Conservation (phyloP, 2,888 invertebrate genomes). For the Acronicta alni region DNA sequence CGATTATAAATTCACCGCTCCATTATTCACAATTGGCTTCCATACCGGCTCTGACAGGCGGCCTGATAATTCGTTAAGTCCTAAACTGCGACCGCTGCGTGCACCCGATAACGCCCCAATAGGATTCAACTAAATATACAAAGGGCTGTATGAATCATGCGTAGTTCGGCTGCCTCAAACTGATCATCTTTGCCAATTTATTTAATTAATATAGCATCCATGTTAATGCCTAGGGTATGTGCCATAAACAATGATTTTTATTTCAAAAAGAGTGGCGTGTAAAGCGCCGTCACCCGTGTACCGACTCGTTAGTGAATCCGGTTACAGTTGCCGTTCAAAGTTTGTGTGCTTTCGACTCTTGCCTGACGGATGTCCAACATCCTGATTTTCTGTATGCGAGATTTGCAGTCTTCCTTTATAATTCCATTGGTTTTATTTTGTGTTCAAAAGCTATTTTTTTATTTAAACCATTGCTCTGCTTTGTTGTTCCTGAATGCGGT, state of each 20-base stretch:
- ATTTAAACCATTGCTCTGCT: conserved; percentile 7
- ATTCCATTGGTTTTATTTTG: conserved; percentile 52
- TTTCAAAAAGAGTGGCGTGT: conserved; percentile 49
- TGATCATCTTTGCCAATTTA: conserved; percentile 20
- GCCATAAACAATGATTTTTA: conserved; percentile 56
- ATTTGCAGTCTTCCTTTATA: conserved; percentile 47
- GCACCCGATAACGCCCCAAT: conserved; percentile 81
- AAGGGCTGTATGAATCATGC: conserved; percentile 57
- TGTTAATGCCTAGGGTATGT: conserved; percentile 27
- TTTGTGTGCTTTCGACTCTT: conserved; percentile 77
- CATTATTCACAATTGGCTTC: conserved; percentile 85
- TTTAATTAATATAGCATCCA: conserved; percentile 20
- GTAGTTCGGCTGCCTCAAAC: conserved; percentile 24
- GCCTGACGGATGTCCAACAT: conserved; percentile 76
- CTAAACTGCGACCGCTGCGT: conserved; percentile 82
- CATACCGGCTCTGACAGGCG: conserved; percentile 77
- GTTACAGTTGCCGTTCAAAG: conserved; percentile 80
- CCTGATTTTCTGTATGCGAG: conserved; percentile 66
- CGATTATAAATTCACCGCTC: conserved; percentile 76
- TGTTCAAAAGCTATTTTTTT: conserved; percentile 9
- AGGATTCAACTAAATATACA: conserved; percentile 75
- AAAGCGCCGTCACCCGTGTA: conserved; percentile 65
- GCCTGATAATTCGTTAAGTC: conserved; percentile 85
- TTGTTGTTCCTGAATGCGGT: conserved; percentile 14
- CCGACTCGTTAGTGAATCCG: conserved; percentile 83